phyloP scores from a whole-genome alignment of 2,113 vertebrate species.

The Saccopteryx leptura region DNA sequence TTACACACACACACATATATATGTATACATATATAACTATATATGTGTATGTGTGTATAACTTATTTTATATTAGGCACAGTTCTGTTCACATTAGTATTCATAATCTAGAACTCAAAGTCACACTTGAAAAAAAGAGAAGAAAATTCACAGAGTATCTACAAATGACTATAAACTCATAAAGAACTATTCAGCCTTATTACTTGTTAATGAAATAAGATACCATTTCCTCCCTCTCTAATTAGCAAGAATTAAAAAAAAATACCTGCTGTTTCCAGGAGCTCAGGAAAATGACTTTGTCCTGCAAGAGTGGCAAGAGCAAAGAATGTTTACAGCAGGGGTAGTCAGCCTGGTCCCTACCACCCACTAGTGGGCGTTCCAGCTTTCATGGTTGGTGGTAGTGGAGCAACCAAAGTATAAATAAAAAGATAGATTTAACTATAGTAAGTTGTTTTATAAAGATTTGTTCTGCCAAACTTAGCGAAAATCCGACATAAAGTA shows the following conservation, averaged over 20 bases:
- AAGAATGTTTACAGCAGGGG: background rate
- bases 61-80: background rate
- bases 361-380: too few relatives aligned
- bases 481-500: too few relatives aligned
- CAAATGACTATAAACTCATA: conserved; percentile 52
- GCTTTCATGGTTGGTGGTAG: too few relatives aligned
- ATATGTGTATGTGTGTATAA: background rate
- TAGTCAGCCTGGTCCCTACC: too few relatives aligned
- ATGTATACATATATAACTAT: background rate
- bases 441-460: too few relatives aligned
- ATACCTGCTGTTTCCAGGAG: conserved; percentile 65
- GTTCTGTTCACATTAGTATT: conserved; percentile 51
- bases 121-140: background rate
- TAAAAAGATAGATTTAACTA: too few relatives aligned
- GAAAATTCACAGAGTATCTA: conserved; percentile 47
- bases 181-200: conserved; percentile 50
- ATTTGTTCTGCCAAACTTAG: too few relatives aligned
- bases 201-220: conserved; percentile 75
- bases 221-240: conserved; percentile 59
- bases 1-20: background rate
- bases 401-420: too few relatives aligned
- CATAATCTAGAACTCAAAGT: conserved; percentile 29
- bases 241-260: conserved; percentile 76
- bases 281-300: conserved; percentile 54
- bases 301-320: background rate